A percentile compares a stretch with the other conserved stretches of the same genome.
Evolutionary conservation across 2,113 vertebrate species (phyloP).

Genomic region (Gracilinanus agilis): DNA sequence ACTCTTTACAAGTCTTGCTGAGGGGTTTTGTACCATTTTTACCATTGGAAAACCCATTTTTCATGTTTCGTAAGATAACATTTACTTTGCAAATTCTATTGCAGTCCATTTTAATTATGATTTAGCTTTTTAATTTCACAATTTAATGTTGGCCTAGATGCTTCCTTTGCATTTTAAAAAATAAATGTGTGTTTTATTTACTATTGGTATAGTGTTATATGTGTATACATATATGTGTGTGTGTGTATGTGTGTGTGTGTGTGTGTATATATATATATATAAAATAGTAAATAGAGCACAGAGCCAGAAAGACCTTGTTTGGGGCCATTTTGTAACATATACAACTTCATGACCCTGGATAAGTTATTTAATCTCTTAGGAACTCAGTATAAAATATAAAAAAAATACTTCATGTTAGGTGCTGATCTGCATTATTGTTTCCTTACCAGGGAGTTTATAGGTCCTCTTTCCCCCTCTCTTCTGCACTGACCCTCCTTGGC

Average conservation of each 20-base stretch:
- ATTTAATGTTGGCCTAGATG: conserved; percentile 22
- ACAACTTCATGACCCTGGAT: neutral
- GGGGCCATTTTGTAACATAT: neutral
- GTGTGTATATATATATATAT: too few relatives aligned
- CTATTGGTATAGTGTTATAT: neutral
- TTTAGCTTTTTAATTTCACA: conserved; percentile 27
- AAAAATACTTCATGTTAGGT: neutral
- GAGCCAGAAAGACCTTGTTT: neutral
- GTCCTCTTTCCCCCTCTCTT: neutral
- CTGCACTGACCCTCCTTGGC: neutral
- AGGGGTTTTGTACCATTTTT: neutral
- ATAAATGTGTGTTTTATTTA: conserved; percentile 15
- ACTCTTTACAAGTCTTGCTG: neutral
- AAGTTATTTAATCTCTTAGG: neutral
- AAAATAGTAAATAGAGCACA: neutral
- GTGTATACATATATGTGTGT: too few relatives aligned
- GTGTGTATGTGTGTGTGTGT: too few relatives aligned
- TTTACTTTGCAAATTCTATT: neutral
- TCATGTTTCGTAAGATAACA: neutral
- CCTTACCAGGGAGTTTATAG: neutral
- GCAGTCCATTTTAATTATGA: neutral
- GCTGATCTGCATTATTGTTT: neutral
- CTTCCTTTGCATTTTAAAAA: conserved; percentile 44
- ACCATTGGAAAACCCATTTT: neutral
- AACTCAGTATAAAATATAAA: neutral